Evolutionary conservation across 2,888 invertebrate genomes (phyloP), one percentile per base, ranked within the genome.

Genomic region (Catocala nupta): DNA sequence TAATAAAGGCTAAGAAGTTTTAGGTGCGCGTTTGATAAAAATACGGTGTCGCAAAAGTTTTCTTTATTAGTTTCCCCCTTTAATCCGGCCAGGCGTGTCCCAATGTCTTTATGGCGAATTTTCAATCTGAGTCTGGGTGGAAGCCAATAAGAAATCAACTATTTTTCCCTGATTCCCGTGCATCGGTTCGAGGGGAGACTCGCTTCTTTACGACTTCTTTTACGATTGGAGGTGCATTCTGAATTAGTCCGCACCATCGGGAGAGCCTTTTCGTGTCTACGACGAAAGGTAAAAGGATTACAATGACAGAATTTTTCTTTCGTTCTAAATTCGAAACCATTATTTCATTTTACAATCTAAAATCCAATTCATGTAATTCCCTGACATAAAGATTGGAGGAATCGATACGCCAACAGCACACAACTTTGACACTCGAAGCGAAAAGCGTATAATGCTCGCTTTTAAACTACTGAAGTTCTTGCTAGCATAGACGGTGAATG

Each of bases 141-240:
- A 90, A 92, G 90, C 92, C 94, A 94, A 93, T 93, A 93, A 93
- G 92, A 92, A 94, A 93, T 93, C 93, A 93, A 93, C 91, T 91
- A 92, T 93, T 94, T 91, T 91, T 90, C 89, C 90, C 87, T 91
- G 92, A 91, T 91, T 90, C 90, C 81, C 89, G 90, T 91, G 93
- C 93, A 92, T 90, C 90, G 87, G 88, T 87, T 88, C 83, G 88
- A 89, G 89, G 93, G 92, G 91, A 86, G 85, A 81, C 85, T 87
- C 89, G 90, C 81, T 92, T 90, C 93, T 94, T 94, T 94, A 94
- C 93, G 94, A 92, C 92, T 92, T 87, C 90, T 93, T 94, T 94
- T 94, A 94, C 93, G 93, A 93, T 92, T 93, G 90, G 89, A 93
- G 93, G 92, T 94, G 93, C 94, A 94, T 94, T 93, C 89, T 87